These are phyloP conservation scores for Phoxinus dragarum DNA, from an alignment of 2,797 vertebrate genomes.

Conservation along the genomic window DNA sequence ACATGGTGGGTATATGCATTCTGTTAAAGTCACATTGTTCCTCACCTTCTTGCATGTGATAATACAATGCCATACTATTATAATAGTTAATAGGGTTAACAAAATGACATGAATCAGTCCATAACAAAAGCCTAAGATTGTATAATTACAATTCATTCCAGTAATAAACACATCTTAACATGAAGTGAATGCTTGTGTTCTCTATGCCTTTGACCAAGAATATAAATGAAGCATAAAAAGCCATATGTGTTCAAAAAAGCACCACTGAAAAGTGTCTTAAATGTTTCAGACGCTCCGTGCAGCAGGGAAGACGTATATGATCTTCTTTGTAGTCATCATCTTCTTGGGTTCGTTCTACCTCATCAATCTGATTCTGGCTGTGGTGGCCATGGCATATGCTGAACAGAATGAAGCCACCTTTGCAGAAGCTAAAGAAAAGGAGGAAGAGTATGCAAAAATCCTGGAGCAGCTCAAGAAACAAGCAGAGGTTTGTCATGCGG, in stretches of 20 bases:
- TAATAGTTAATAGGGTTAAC: not conserved
- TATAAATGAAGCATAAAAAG: not conserved
- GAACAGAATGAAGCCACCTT: slow-evolving; percentile 90
- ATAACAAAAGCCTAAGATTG: not conserved
- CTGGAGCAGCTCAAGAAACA: slow-evolving; percentile 86
- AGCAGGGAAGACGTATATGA: slow-evolving; percentile 95
- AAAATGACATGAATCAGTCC: not conserved
- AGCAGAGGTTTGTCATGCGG: slow-evolving; percentile 66
- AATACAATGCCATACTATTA: not conserved
- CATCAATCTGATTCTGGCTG: slow-evolving; percentile 94
- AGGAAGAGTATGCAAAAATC: slow-evolving; percentile 89
- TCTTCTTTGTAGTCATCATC: slow-evolving; percentile 94
- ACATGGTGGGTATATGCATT: slow-evolving; percentile 78
- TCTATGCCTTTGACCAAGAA: not conserved
- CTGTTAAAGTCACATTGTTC: not conserved
- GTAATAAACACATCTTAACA: not conserved
- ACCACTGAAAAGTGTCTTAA: not conserved
- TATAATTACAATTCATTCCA: not conserved
- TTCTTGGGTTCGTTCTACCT: slow-evolving; percentile 98
- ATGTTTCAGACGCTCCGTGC: slow-evolving; percentile 85
- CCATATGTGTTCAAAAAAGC: not conserved
- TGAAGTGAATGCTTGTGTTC: not conserved
- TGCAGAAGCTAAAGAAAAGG: slow-evolving; percentile 88
- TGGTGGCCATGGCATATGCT: slow-evolving; percentile 95
- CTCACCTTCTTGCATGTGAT: not conserved